These are phyloP conservation scores for Metopia argyrocephala DNA, from an alignment of 2,888 invertebrate species.

Conservation along the genomic window DNA sequence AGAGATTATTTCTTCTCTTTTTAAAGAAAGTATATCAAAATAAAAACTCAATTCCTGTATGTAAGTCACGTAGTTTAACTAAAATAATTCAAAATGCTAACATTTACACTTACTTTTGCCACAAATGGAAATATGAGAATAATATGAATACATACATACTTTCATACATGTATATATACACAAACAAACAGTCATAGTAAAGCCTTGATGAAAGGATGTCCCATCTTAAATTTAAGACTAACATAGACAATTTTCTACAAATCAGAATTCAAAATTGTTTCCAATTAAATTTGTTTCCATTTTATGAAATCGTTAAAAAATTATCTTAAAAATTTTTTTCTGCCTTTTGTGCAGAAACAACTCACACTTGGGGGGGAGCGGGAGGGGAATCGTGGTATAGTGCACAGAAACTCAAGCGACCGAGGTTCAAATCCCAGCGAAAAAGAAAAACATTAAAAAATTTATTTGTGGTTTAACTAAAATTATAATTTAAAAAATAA, in stretches of 20 bases:
- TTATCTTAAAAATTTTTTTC: too few relatives aligned
- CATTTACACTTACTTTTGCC: conserved; percentile 4
- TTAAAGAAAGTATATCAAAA: neutral
- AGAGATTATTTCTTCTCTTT: too few relatives aligned
- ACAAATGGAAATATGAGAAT: neutral
- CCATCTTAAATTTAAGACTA: neutral
- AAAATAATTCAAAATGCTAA: conserved; percentile 48
- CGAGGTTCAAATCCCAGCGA: too few relatives aligned
- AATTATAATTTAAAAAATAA: too few relatives aligned
- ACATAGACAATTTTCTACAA: neutral
- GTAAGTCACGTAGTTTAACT: conserved; percentile 50
- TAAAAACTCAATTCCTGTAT: conserved; percentile 16
- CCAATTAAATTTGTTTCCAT: too few relatives aligned
- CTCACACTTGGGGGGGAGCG: too few relatives aligned
- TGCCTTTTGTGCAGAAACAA: too few relatives aligned
- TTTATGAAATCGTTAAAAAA: too few relatives aligned
- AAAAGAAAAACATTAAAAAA: too few relatives aligned
- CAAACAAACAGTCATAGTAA: neutral
- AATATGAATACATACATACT: neutral
- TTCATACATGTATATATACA: neutral
- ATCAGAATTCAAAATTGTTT: neutral
- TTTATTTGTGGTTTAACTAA: too few relatives aligned
- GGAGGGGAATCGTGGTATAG: too few relatives aligned
- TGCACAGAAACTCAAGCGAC: too few relatives aligned
- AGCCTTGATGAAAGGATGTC: neutral